A percentile compares a stretch with the other conserved stretches of the same genome.
Conservation (phyloP, 2,113 vertebrate species). For the Phalacrocorax carbo region DNA sequence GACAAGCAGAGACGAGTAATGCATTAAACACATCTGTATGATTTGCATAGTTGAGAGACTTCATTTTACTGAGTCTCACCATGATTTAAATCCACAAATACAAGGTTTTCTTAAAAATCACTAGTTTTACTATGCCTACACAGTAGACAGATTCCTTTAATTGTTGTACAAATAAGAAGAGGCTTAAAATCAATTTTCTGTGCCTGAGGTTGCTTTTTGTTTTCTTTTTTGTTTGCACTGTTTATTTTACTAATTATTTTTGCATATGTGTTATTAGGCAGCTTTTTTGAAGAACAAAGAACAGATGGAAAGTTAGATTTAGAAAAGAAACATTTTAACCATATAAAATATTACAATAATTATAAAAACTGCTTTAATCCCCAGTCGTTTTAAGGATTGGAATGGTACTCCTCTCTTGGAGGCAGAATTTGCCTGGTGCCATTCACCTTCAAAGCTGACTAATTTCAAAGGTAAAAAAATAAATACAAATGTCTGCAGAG, state of each 20-base stretch:
- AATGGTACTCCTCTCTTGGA: not conserved
- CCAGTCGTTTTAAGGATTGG: not conserved
- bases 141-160: not conserved
- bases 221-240: not conserved
- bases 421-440: not conserved
- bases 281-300: not conserved
- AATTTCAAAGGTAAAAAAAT: not conserved
- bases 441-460: not conserved
- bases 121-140: not conserved
- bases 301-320: not conserved
- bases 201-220: not conserved
- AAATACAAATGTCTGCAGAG: not conserved
- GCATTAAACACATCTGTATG: not conserved
- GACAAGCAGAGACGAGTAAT: not conserved
- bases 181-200: not conserved
- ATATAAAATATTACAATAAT: not conserved
- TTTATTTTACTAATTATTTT: slow-evolving; percentile 11
- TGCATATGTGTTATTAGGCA: not conserved
- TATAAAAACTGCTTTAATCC: not conserved
- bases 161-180: not conserved
- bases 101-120: not conserved
- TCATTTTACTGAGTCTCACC: not conserved
- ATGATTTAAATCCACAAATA: not conserved
- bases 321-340: not conserved
- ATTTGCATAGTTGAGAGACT: not conserved